Conservation (phyloP, 2,888 invertebrate species). For the Adineta ricciae region DNA sequence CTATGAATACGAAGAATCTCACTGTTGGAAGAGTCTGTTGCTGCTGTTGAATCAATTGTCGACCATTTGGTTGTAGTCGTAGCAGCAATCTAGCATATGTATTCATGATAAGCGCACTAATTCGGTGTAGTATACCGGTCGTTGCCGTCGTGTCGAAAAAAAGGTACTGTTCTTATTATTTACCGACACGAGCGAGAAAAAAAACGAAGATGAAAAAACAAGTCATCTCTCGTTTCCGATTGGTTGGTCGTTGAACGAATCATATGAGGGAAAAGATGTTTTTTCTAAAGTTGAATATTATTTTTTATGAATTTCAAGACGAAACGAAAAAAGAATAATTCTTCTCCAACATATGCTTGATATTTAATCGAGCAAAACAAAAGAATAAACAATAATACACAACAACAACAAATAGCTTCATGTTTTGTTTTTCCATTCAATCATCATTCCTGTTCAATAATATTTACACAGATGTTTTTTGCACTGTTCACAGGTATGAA, state of each 20-base stretch:
- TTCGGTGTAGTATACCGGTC: neutral
- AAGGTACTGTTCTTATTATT: neutral
- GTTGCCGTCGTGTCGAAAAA: neutral
- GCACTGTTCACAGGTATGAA: neutral
- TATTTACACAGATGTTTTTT: neutral
- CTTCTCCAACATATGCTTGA: neutral
- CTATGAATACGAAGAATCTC: neutral
- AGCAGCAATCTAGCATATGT: neutral
- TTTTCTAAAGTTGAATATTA: neutral
- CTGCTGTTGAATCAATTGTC: neutral
- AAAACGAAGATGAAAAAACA: neutral
- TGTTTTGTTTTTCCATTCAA: neutral
- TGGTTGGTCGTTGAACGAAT: neutral
- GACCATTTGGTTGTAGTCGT: neutral
- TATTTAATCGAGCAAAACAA: neutral
- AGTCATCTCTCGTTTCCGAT: neutral
- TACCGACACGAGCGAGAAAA: neutral
- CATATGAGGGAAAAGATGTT: neutral
- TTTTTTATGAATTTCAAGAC: neutral
- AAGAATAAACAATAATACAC: neutral
- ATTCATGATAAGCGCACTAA: neutral
- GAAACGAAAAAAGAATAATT: neutral
- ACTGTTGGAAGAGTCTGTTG: neutral
- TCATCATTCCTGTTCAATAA: neutral
- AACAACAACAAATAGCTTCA: neutral